A percentile compares a stretch with the other conserved stretches of the same genome.
phyloP scores from a whole-genome alignment of 1,140 invertebrate genomes.

The honey bee (Apis mellifera) region DNA sequence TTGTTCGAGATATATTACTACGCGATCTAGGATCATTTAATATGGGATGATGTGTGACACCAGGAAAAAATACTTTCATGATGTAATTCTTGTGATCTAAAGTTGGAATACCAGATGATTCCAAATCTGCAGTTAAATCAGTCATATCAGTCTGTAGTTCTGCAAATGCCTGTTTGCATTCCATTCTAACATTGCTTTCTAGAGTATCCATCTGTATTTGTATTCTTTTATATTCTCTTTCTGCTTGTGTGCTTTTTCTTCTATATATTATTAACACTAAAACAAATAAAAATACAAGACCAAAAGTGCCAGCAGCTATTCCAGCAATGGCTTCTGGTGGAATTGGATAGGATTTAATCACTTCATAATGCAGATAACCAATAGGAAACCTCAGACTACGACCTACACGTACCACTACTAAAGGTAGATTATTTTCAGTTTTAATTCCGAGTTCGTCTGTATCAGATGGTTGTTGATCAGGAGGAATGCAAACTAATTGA shows the following conservation, averaged over 20 bases:
- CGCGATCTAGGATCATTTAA: constrained; percentile 91
- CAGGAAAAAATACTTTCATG: constrained; percentile 99
- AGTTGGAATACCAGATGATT: constrained; percentile 97
- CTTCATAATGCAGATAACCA: constrained; percentile 93
- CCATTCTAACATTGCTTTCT: constrained; percentile 98
- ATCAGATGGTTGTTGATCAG: constrained; percentile 90
- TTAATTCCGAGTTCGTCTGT: constrained; percentile 93
- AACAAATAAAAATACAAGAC: constrained; percentile 92
- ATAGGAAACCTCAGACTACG: constrained; percentile 92
- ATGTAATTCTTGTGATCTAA: constrained; percentile 98
- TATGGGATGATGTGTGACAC: constrained; percentile 95
- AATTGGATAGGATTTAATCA: constrained; percentile 91
- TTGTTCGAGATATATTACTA: constrained; percentile 89
- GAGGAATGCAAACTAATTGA: constrained; percentile 95
- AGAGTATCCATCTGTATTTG: constrained; percentile 99
- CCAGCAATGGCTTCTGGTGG: constrained; percentile 93
- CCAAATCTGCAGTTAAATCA: constrained; percentile 97
- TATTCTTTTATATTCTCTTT: constrained; percentile 97
- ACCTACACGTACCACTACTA: constrained; percentile 95
- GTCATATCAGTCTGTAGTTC: constrained; percentile 99
- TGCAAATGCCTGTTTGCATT: constrained; percentile 99
- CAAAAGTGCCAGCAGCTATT: constrained; percentile 90
- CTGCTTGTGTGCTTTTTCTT: constrained; percentile 96
- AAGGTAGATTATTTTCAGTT: constrained; percentile 88
- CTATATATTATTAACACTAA: constrained; percentile 94